Conservation (phyloP, 2,888 invertebrate genomes). For the Acanthosoma haemorrhoidale region DNA sequence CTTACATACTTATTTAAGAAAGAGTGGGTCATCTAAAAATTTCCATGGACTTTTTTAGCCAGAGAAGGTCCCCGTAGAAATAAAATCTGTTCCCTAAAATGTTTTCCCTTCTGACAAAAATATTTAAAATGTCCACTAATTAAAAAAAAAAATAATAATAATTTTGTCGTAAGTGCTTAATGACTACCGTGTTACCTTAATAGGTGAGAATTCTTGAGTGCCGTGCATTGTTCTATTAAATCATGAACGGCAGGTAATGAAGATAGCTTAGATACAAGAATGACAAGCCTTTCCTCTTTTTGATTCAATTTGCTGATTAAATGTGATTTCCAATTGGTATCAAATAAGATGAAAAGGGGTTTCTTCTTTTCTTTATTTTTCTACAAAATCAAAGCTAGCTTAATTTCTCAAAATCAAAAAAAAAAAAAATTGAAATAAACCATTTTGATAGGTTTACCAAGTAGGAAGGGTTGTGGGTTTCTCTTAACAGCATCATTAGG, state of each 20-base stretch:
- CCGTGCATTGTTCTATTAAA: neutral
- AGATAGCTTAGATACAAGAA: neutral
- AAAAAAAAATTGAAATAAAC: neutral
- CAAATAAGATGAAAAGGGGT: neutral
- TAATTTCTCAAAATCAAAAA: neutral
- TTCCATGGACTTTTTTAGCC: no score
- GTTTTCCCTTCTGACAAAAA: no score
- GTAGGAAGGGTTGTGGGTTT: no score
- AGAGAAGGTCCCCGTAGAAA: no score
- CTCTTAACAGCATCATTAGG: no score
- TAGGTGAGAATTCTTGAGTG: neutral
- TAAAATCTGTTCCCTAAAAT: no score
- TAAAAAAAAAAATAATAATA: no score
- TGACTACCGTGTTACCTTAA: neutral
- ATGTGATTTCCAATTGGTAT: neutral
- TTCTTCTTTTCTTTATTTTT: neutral
- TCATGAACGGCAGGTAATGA: neutral
- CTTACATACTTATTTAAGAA: no score
- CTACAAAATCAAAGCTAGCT: neutral
- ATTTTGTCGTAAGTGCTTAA: no score
- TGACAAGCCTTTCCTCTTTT: neutral
- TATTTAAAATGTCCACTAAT: no score
- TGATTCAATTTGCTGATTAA: neutral
- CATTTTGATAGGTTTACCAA: no score
- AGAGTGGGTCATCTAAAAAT: no score